Evolutionary conservation across 2,113 vertebrate species (phyloP).

Genomic region (Mionectes macconnelli): DNA sequence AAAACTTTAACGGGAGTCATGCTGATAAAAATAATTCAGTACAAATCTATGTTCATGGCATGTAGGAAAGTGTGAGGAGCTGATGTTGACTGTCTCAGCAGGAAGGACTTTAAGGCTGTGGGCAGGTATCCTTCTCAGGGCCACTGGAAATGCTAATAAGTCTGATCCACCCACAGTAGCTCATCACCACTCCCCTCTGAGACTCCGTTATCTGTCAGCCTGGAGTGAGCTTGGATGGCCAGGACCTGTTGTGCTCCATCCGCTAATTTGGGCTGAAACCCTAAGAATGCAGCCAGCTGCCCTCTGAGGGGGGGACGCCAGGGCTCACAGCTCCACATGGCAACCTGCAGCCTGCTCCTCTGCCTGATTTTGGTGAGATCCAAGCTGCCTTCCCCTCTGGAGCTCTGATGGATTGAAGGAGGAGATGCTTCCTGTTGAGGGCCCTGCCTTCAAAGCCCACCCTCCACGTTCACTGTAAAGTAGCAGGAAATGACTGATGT

Average conservation of each 20-base stretch:
- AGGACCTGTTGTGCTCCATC: neutral
- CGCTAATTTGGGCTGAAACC: rapidly evolving
- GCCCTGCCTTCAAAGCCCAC: neutral
- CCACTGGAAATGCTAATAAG: neutral
- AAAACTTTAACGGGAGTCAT: constrained; percentile 12
- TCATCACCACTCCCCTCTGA: rapidly evolving
- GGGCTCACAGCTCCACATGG: rapidly evolving
- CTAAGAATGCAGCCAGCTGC: neutral
- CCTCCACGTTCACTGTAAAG: neutral
- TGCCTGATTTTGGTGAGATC: rapidly evolving
- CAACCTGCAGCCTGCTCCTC: neutral
- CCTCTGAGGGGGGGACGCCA: rapidly evolving
- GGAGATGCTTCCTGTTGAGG: neutral
- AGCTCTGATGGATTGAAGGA: rapidly evolving
- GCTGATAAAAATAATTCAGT: neutral
- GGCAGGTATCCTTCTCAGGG: neutral
- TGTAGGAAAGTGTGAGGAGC: neutral
- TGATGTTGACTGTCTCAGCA: neutral
- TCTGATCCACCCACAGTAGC: neutral
- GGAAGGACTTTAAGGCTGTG: neutral
- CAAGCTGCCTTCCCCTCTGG: neutral
- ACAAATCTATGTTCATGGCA: neutral
- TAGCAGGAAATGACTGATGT: neutral
- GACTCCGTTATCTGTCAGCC: neutral
- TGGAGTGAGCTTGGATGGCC: neutral